Evolutionary conservation across 2,797 vertebrate genomes (phyloP), one percentile per base, ranked within the genome.

Genomic region (Cyprinella venusta): DNA sequence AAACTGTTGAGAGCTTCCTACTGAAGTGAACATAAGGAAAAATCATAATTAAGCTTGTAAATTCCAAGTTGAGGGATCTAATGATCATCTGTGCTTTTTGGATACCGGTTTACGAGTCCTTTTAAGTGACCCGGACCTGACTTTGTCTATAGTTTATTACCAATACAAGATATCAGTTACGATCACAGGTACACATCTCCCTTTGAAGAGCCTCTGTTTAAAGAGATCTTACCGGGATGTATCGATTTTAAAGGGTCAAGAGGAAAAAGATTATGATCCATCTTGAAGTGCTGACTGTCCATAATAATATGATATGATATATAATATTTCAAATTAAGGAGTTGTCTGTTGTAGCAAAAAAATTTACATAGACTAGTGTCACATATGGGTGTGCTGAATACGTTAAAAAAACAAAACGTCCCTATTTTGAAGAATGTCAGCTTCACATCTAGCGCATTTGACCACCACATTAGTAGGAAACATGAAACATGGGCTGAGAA

Each of bases 1-100:
- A 1, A 48, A 64, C 19, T 79, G 45, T 74, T 72, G 13, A 40
- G 30, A 74, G 33, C 59, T 71, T 80, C 67, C 79, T 71, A 71
- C 38, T 48, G 3, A 8, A 59, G 19, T n/a, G 19, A 71, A 80
- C 79, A 45, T 61, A 61, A 21, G 67, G 26, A 9, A n/a, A 61
- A 61, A 70, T 69, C 48, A 80, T 59, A 61, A 59, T 59, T 16
- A 61, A 42, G 38, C 38, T 26, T 45, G 21, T 16, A 36, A n/a
- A 75, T 36, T 67, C 4, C 16, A 67, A 38, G 33, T 21, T 70
- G 6, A 24, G 40, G 67, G 40, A 16, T 42, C 6, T 67, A 38
- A 36, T 67, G n/a, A 69, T 26, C 21, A 69, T 26, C 36, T 26
- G 1, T 16, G 15, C 19, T 52, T 72, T 45, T 48, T 33, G 26